Evolutionary conservation across 2,797 vertebrate genomes (phyloP).

Genomic region (Xenopus petersii): DNA sequence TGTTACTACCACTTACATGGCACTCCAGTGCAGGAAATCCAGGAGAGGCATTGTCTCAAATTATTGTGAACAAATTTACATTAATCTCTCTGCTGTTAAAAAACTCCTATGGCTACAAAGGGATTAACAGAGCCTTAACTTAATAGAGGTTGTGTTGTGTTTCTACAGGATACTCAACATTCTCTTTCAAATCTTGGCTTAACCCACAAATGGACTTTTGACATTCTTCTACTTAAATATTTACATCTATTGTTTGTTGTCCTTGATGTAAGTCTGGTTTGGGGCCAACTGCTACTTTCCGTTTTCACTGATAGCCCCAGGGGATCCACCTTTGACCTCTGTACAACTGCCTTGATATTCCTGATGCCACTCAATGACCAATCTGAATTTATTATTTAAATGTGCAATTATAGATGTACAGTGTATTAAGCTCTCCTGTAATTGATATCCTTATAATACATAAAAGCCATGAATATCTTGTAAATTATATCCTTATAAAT

Average conservation of each 20-base stretch:
- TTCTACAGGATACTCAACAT: background rate
- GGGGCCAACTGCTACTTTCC: background rate
- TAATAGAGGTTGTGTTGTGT: background rate
- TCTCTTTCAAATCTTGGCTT: conserved; percentile 1
- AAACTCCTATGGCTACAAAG: conserved; percentile 3
- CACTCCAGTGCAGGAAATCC: conserved; percentile 32
- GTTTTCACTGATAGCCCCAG: background rate
- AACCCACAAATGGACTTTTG: background rate
- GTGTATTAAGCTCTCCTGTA: too few relatives aligned
- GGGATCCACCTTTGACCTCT: background rate
- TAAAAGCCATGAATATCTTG: too few relatives aligned
- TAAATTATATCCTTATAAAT: too few relatives aligned
- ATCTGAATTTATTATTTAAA: too few relatives aligned
- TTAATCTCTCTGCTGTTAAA: conserved; percentile 7
- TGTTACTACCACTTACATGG: conserved; percentile 15
- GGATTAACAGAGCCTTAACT: conserved; percentile 2
- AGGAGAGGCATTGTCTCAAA: conserved; percentile 21
- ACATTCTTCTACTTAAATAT: background rate
- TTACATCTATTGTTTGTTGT: background rate
- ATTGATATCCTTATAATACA: too few relatives aligned
- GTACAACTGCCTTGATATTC: background rate
- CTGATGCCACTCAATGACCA: too few relatives aligned
- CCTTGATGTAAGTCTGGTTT: background rate
- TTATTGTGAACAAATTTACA: background rate
- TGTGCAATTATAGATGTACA: too few relatives aligned